Percentiles rank a stretch among this genome's conserved stretches.
phyloP scores from a whole-genome alignment of 2,113 vertebrate genomes.

The Antechinus flavipes region DNA sequence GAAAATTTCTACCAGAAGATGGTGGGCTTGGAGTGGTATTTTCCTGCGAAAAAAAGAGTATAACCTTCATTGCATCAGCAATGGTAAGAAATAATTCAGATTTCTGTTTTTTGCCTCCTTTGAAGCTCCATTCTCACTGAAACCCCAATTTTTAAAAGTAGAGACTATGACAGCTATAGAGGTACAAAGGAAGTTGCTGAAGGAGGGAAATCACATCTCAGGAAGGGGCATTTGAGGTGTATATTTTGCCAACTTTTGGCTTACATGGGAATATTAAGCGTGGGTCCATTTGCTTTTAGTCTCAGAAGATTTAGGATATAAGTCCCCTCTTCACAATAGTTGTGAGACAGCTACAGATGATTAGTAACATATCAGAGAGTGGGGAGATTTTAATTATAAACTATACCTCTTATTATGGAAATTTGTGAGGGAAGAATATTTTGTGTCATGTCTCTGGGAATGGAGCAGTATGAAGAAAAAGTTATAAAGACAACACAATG shows the following conservation, averaged over 20 bases:
- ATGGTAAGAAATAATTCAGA: not conserved
- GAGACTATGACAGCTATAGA: not conserved
- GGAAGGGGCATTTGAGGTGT: not conserved
- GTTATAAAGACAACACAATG: not conserved
- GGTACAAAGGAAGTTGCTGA: not conserved
- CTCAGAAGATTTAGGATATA: not conserved
- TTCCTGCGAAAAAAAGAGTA: not conserved
- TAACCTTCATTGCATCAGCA: not conserved
- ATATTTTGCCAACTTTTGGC: not conserved
- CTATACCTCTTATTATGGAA: not conserved
- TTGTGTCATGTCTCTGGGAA: not conserved
- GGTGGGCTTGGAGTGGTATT: not conserved
- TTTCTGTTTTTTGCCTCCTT: not conserved
- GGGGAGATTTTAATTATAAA: not conserved
- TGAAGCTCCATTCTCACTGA: not conserved
- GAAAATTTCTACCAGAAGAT: not conserved
- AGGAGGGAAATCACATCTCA: not conserved
- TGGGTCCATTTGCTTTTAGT: not conserved
- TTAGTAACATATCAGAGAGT: not conserved
- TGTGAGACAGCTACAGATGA: not conserved
- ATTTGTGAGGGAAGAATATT: not conserved
- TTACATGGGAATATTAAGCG: not conserved
- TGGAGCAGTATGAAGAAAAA: not conserved
- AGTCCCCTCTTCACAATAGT: not conserved
- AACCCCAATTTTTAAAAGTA: too few species aligned